Evolutionary conservation across 2,888 invertebrate genomes (phyloP).

Genomic region (Coelogynopora nodosa): DNA sequence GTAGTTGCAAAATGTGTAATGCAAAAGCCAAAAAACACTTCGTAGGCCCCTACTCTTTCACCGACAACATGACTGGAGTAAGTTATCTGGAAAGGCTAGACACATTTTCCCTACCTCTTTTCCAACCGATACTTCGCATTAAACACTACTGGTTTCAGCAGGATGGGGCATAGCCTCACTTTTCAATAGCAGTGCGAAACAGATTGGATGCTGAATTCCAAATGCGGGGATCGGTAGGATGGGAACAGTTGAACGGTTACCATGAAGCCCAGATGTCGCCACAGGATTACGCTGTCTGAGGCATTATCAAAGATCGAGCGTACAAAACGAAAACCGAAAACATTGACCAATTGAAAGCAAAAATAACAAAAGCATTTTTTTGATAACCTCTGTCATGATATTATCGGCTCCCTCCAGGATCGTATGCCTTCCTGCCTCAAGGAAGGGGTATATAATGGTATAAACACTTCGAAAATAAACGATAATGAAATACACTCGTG

Average conservation of each 20-base stretch:
- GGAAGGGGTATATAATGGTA: too few relatives aligned
- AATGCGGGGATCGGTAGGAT: constrained; percentile 12
- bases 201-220: constrained; percentile 8
- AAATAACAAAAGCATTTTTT: constrained; percentile 8
- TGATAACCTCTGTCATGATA: constrained; percentile 28
- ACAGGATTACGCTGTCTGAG: constrained; percentile 25
- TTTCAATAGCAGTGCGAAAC: constrained; percentile 28
- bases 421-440: constrained; percentile 15
- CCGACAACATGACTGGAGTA: constrained; percentile 1
- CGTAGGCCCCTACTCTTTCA: not conserved
- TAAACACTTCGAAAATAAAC: constrained; percentile 17
- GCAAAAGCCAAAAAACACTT: constrained; percentile 11
- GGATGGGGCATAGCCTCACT: not conserved
- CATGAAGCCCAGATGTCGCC: constrained; percentile 20
- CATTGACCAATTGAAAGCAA: constrained; percentile 18
- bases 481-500: constrained; percentile 23
- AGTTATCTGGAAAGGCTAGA: constrained; percentile 27
- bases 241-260: constrained; percentile 6
- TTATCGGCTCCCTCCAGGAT: not conserved
- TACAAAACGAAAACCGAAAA: constrained; percentile 18
- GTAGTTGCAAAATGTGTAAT: constrained; percentile 14
- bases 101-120: not conserved
- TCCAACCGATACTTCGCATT: constrained; percentile 11
- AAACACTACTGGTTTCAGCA: constrained; percentile 28
- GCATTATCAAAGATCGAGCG: constrained; percentile 1